phyloP scores from a whole-genome alignment of 2,888 invertebrate genomes.

The Euzetes globulus region DNA sequence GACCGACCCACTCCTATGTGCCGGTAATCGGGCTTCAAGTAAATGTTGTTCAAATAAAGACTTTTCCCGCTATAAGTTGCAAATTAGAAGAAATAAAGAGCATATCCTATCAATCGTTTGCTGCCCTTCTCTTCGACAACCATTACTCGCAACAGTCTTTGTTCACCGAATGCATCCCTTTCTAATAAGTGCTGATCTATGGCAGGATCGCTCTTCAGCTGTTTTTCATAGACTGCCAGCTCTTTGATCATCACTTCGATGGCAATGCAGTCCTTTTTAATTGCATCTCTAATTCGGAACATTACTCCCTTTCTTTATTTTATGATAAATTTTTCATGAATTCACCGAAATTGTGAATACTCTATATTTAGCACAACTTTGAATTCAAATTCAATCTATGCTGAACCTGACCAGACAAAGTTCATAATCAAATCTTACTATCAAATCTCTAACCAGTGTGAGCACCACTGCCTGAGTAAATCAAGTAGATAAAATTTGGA shows the following conservation, averaged over 20 bases:
- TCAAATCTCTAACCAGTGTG: no score
- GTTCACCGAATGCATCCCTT: constrained; percentile 26
- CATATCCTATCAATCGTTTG: constrained; percentile 43
- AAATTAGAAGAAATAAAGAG: constrained; percentile 47
- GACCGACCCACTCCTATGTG: constrained; percentile 46
- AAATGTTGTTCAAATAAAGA: constrained; percentile 49
- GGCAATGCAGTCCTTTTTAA: constrained; percentile 13
- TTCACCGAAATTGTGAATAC: no score
- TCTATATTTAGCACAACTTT: no score
- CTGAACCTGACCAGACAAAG: no score
- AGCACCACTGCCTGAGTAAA: no score
- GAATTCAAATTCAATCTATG: no score
- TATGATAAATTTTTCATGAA: no score
- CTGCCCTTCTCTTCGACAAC: background rate
- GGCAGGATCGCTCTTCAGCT: background rate
- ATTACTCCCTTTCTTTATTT: background rate
- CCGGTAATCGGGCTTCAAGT: constrained; percentile 46
- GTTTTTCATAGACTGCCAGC: constrained; percentile 29
- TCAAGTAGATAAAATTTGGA: no score
- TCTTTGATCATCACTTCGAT: constrained; percentile 12
- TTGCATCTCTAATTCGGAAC: background rate
- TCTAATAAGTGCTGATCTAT: background rate
- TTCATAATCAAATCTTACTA: no score
- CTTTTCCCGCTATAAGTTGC: constrained; percentile 49
- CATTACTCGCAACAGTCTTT: background rate